Evolutionary conservation across 2,797 vertebrate genomes (phyloP), one percentile per base, ranked within the genome.

Genomic region (Yasuhikotakia modesta): DNA sequence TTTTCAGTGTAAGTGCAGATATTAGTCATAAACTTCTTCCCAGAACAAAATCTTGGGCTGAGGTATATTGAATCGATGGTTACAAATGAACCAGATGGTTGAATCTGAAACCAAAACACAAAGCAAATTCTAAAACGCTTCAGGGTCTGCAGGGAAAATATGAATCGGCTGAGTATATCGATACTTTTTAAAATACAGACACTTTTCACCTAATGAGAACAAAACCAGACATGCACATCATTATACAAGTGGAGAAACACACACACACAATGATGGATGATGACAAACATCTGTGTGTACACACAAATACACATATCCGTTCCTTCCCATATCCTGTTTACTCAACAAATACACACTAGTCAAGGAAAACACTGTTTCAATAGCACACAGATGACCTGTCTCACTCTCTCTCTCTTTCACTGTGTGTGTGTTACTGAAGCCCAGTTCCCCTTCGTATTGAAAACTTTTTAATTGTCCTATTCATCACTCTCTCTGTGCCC

Each of bases 311-410:
- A 57, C 50, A 76, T 22, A 79, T 39, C 67, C 76, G 30, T 39
- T 67, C 71, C 66, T 46, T 73, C 48, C 48, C 60, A 60, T 21
- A 73, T 83, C 73, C 78, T 83, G 79, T 83, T 78, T 74, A 80
- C 63, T 75, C 22, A 32, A 32, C 30, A 68, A 67, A 81, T 64
- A 79, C 50, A 79, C 50, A 73, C 50, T 8, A 69, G 64, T 17
- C n/a, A 17, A 78, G 76, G 73, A 46, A 70, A 52, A 21, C 30
- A 50, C 16, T 74, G 55, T 24, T 61, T 4, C 22, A n/a, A 14
- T 52, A 39, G 35, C 69, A 58, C 64, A 60, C 43, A 48, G 45
- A 43, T 43, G 39, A 43, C 10, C 39, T 43, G 39, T 43, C 39
- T 43, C 6, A 39, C 35, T 6, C 39, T 30, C 64, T 45, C 7